Percentiles rank a stretch among this genome's conserved stretches.
phyloP scores from a whole-genome alignment of 1,140 invertebrate genomes.

The Drusus annulatus region DNA sequence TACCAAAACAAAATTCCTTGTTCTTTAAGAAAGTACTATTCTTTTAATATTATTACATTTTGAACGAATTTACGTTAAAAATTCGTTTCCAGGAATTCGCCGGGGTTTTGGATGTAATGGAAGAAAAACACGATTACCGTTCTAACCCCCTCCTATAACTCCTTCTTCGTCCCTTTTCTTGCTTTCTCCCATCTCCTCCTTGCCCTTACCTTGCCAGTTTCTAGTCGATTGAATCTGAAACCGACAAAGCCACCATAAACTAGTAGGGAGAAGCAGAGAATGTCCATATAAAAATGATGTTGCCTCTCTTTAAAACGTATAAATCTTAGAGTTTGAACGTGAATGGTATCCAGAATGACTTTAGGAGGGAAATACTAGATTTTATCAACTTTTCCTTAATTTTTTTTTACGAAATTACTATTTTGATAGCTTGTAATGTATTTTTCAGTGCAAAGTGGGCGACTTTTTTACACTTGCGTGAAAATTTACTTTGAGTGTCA shows the following conservation, averaged over 20 bases:
- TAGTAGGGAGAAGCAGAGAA: not conserved
- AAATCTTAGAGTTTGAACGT: not conserved
- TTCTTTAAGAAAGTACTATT: not conserved
- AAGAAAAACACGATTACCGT: slow-evolving; percentile 28
- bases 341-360: not conserved
- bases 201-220: not conserved
- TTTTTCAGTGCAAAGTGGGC: too few relatives aligned
- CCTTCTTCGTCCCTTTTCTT: not conserved
- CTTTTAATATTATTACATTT: not conserved
- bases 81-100: not conserved
- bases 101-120: slow-evolving; percentile 12
- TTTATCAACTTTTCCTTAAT: too few relatives aligned
- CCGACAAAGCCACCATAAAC: slow-evolving; percentile 21
- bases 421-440: too few relatives aligned
- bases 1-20: not conserved
- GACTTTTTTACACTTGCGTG: too few relatives aligned
- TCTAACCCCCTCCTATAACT: not conserved
- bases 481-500: too few relatives aligned
- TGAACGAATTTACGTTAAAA: not conserved
- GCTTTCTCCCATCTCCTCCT: not conserved
- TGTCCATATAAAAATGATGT: slow-evolving; percentile 18
- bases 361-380: too few relatives aligned
- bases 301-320: not conserved
- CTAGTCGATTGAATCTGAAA: slow-evolving; percentile 31
- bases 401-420: too few relatives aligned